These are phyloP conservation scores for Caradrina clavipalpis DNA, from an alignment of 2,888 invertebrate genomes.

Conservation along the genomic window DNA sequence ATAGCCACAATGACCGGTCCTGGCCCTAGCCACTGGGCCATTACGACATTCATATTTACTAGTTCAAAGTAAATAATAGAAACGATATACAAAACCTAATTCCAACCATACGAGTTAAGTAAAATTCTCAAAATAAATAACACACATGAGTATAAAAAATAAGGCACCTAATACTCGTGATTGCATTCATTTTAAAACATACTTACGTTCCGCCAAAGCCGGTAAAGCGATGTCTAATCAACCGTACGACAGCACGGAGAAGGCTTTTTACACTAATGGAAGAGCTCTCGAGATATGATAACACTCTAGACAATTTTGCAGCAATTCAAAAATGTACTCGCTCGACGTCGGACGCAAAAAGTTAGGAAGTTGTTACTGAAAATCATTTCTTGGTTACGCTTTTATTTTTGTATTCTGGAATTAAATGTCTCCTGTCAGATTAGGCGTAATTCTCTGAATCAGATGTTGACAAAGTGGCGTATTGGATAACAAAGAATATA, in stretches of 20 bases:
- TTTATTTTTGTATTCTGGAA: slow-evolving; percentile 16
- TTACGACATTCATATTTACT: no score
- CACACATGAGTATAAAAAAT: slow-evolving; percentile 35
- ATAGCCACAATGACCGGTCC: no score
- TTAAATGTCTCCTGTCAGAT: slow-evolving; percentile 37
- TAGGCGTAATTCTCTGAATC: slow-evolving; percentile 9
- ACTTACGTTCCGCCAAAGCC: slow-evolving; percentile 53
- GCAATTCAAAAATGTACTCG: slow-evolving; percentile 61
- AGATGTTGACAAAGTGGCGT: slow-evolving; percentile 9
- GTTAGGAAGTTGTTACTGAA: slow-evolving; percentile 19
- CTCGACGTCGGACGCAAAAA: slow-evolving; percentile 31
- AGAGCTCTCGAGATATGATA: slow-evolving; percentile 67
- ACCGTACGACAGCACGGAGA: slow-evolving; percentile 64
- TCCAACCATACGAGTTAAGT: not conserved
- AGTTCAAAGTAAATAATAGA: no score
- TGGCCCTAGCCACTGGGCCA: no score
- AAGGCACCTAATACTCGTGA: slow-evolving; percentile 47
- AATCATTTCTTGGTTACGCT: slow-evolving; percentile 29
- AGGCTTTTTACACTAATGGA: slow-evolving; percentile 72
- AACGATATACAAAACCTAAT: no score
- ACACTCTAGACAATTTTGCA: slow-evolving; percentile 69
- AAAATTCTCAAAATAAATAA: slow-evolving; percentile 30
- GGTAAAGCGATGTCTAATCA: slow-evolving; percentile 71
- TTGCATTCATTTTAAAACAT: slow-evolving; percentile 57
- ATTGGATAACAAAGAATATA: not conserved